Base-by-base conservation (phyloP, 2,888 invertebrate genomes). In the Synanthedon tipuliformis region DNA sequence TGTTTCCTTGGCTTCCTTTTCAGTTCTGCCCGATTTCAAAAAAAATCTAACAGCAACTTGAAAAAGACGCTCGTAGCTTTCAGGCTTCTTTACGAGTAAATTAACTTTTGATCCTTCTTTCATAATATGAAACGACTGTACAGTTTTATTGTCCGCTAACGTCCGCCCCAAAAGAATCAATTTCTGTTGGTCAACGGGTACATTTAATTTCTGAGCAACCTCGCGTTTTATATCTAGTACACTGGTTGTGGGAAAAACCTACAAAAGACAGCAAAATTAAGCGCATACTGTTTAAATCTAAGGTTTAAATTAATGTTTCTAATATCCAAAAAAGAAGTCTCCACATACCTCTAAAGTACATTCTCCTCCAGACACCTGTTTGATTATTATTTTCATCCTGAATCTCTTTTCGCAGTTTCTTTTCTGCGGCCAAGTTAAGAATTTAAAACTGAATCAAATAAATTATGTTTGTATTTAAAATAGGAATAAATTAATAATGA, bases 31-130 rank as follows among this genome's bases (percentile, higher is more conserved):
- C 64, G 89, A 90, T 64, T 90, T 91, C 75, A 89, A 86, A 61
- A 92, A 88, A 61, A 90, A 88, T 66, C 89, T 89, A 1, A 84
- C 73, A 40, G 91, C 78, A 15, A 87, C 89, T 50, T 90, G 89
- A 56, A 88, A 87, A 0, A 94, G 74, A 0, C 89, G 80, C 53
- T 91, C 91, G 34, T 34, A 34, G 34, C 34, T 34, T 34, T 34
- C 34, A 7, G 90, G 89, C 63, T 92, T 93, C 67, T 92, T 92
- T 4, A 93, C 89, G 27, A 94, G 86, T 55, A 94, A 78, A 68
- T 92, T 92, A 50, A 95, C 69, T 74, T 92, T 94, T 13, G 92
- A 89, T 1, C 94, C 94, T 57, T 94, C 93, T 73, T 92, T 92
- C 41, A 94, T 92, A 59, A 89, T 89, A 4, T 92, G 90, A 72